Base-by-base conservation (phyloP, 1,140 invertebrate genomes). In the Microplitis demolitor region DNA sequence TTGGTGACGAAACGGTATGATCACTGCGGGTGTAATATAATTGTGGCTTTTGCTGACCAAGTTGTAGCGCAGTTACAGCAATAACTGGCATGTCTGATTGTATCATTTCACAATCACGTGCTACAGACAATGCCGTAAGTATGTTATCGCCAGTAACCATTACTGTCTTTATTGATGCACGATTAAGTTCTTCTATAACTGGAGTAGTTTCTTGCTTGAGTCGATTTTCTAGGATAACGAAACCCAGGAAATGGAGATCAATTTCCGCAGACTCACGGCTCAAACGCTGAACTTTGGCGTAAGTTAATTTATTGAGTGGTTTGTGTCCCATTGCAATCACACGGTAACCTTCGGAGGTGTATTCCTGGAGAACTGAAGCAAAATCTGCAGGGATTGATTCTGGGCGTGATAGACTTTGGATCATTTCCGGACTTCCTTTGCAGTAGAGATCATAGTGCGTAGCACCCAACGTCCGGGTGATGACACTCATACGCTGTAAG, bases 111-210 rank as follows among this genome's bases (percentile, higher is more conserved):
- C 96, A 98, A 76, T 97, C 96, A 60, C 95, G 88, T 0, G 95
- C 96, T 6, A 98, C 97, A 66, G 95, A 96, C 72, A 98, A 88
- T 0, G 96, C 97, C 0, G 96, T 98, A 82, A 97, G 89, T 84
- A 98, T 93, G 86, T 98, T 98, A 82, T 98, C 97, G 58, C 96
- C 96, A 77, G 97, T 98, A 0, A 98, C 94, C 96, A 98, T 98
- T 37, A 98, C 91, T 51, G 93, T 93, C 63, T 94, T 90, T 78
- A 98, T 95, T 74, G 93, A 90, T 2, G 96, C 96, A 39, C 91
- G 88, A 60, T 92, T 91, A 16, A 97, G 86, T 58, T 91, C 88
- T 61, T 89, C 86, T 14, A 97, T 95, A 1, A 96, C 91, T 11
- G 90, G 90, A 35, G 90, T 91, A 0, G 95, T 96, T 83, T 97